Evolutionary conservation across 2,888 invertebrate genomes (phyloP), one percentile per base, ranked within the genome.

Genomic region (Cheilosia grossa): DNA sequence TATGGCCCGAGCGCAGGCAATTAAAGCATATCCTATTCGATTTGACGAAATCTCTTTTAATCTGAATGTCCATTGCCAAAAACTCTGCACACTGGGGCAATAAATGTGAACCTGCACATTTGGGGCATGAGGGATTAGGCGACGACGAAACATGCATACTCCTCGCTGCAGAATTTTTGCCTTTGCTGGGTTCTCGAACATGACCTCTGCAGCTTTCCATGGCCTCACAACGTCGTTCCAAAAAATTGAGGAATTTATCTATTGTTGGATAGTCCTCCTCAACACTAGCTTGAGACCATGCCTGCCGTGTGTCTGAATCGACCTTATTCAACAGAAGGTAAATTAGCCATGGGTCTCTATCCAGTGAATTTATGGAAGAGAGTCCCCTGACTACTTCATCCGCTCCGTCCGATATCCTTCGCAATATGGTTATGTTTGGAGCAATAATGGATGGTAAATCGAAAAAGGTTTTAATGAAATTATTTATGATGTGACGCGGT

Each of bases 361-460:
- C 21, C 2, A 21, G 2, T 30, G 30, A 30, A 9, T 30, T 30
- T 30, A 30, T 30, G 30, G 30, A 30, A 30, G 30, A 30, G 30
- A 30, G 30, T 30, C 30, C 30, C 9, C 30, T 30, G 30, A 30
- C 30, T 30, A 30, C 9, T 30, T 30, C 74, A 63, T 73, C 67
- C 33, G 78, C 77, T 33, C 67, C 64, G 17, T 81, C 69, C 0
- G 67, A 33, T 10, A 77, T 72, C 63, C 70, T 30, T 59, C 77
- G 53, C 17, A 86, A 56, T 10, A 15, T 21, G 7, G 4, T 9
- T 13, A 49, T 64, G 47, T 70, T 70, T n/a, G 24, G n/a, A 27
- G 5, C 3, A n/a, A 17, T 33, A 21, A 27, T 59, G 21, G 13
- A 27, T 5, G 78, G 56, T n/a, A 56, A 17, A 17, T 53, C 44